A percentile compares a stretch with the other conserved stretches of the same genome.
Conservation (phyloP, 2,888 invertebrate genomes). For the Meiosimyza platycephala region DNA sequence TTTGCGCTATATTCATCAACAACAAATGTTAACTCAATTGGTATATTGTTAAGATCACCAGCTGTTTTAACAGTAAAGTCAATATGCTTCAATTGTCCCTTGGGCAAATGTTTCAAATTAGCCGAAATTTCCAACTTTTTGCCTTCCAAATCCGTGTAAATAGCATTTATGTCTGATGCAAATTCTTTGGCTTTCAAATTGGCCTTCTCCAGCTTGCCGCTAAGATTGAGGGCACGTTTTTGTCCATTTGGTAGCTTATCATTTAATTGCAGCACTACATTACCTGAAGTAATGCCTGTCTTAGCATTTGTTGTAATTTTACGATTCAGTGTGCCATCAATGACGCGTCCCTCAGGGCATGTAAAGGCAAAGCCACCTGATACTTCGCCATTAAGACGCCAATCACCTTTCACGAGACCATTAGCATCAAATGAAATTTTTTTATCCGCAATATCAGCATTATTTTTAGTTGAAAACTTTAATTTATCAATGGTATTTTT, state of each 20-base stretch:
- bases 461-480: slow-evolving; percentile 74
- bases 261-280: slow-evolving; percentile 69
- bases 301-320: slow-evolving; percentile 66
- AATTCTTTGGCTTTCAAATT: slow-evolving; percentile 67
- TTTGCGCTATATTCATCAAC: slow-evolving; percentile 55
- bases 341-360: slow-evolving; percentile 60
- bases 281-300: slow-evolving; percentile 67
- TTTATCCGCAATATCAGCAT: slow-evolving; percentile 68
- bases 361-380: slow-evolving; percentile 52
- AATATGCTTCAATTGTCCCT: slow-evolving; percentile 56
- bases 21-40: slow-evolving; percentile 57
- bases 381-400: slow-evolving; percentile 56
- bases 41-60: slow-evolving; percentile 61
- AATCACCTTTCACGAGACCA: slow-evolving; percentile 55
- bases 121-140: slow-evolving; percentile 66
- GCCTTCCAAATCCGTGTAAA: slow-evolving; percentile 68
- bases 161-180: slow-evolving; percentile 63
- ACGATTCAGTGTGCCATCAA: slow-evolving; percentile 61
- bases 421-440: slow-evolving; percentile 65
- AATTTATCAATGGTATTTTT: slow-evolving; percentile 70
- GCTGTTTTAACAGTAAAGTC: slow-evolving; percentile 44
- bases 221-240: slow-evolving; percentile 64
- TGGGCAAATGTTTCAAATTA: slow-evolving; percentile 62
- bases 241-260: slow-evolving; percentile 52
- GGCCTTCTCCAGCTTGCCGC: slow-evolving; percentile 63